Base-by-base conservation (phyloP, 92 coral and sea anemone species). In the Phymanthus crucifer region DNA sequence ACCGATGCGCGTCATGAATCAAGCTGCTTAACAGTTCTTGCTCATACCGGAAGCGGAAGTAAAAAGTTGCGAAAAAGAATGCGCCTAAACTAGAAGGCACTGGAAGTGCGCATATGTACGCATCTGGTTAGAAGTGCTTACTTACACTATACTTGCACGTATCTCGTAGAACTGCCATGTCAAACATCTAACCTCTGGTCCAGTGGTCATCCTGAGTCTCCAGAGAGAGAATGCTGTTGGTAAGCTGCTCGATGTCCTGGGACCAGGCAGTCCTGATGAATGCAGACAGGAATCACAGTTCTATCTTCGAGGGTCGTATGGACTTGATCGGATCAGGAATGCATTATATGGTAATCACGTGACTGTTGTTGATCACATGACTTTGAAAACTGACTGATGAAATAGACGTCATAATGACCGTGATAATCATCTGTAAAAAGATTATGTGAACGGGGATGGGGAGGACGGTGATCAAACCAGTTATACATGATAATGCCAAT, bases 141-240 rank as follows among this genome's bases (percentile, higher is more conserved):
- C n/a, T 57, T 12, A 29, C 4, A 27, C 38, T 48, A 2, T 43
- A 43, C 11, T 43, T 73, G 6, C 7, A n/a, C 2, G 24, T 54
- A 8, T 43, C 43, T 65, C n/a, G 27, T 45, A 82, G 86, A 85
- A 85, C 16, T 76, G 78, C 61, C 91, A 87, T 81, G 90, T 89
- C 9, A 64, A 91, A 54, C 90, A 95, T 83, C 84, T 93, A 80
- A 90, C 90, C 3, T 95, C 99, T 19, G 96, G 98, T 52, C 93
- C 96, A 29, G 87, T 87, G 9, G 79, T 93, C 69, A 85, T 83
- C 31, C 80, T 91, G 58, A 88, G 99, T 54, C 80, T 95, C 13
- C 95, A 90, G 75, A 90, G 99, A 18, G 99, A 95, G 84, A 95
- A 95, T 72, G 95, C 98, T 27, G 92, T 95, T 47, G 95, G 93